Conservation (phyloP, 2,888 invertebrate genomes). For the Leistus spinibarbis region DNA sequence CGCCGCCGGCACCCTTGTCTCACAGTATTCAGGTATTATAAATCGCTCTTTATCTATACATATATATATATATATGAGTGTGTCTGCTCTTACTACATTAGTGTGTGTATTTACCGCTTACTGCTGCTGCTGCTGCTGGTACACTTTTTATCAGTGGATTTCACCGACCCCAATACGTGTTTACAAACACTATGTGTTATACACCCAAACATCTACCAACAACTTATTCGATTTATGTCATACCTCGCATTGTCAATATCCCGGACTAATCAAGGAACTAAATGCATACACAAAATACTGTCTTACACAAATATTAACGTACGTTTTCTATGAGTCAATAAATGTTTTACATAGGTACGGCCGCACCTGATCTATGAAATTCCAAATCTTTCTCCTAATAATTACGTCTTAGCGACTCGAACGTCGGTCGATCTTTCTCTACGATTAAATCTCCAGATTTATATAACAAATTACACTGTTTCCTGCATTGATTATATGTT, state of each 20-base stretch:
- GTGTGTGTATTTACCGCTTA: not conserved
- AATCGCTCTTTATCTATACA: not conserved
- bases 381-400: not conserved
- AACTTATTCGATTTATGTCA: not conserved
- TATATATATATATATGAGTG: too few species aligned
- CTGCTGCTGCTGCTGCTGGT: conserved; percentile 14
- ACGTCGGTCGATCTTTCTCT: not conserved
- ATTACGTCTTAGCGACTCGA: not conserved
- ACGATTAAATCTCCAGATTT: not conserved
- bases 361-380: not conserved
- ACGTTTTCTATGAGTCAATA: not conserved
- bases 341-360: not conserved
- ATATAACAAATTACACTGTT: not conserved
- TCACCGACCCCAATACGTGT: conserved; percentile 34
- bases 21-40: conserved; percentile 82
- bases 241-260: too few species aligned
- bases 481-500: not conserved
- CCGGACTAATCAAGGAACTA: too few species aligned
- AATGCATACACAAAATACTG: too few species aligned
- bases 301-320: not conserved
- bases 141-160: conserved; percentile 35
- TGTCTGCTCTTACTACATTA: not conserved
- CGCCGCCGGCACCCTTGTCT: conserved; percentile 86
- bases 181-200: not conserved
- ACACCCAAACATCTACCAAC: not conserved